Conservation (phyloP, 2,113 vertebrate genomes). For the Brachypteracias leptosomus region DNA sequence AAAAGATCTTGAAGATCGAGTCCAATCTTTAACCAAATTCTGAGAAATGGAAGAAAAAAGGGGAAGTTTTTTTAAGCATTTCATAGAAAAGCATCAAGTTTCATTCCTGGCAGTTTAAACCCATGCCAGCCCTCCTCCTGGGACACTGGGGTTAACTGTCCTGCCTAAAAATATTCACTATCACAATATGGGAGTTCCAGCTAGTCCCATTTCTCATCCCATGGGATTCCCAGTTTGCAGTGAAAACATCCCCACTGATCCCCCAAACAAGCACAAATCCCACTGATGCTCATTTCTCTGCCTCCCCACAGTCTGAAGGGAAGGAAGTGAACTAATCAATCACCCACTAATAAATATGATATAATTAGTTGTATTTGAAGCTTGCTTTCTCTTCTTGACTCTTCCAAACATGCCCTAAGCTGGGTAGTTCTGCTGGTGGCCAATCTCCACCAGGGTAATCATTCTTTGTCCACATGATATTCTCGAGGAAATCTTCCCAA, state of each 20-base stretch:
- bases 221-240: neutral
- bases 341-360: neutral
- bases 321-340: neutral
- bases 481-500: neutral
- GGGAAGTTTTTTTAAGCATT: neutral
- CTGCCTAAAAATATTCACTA: neutral
- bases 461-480: neutral
- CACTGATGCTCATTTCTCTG: neutral
- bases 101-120: neutral
- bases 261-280: neutral
- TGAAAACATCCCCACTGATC: neutral
- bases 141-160: neutral
- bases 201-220: neutral
- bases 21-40: neutral
- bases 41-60: neutral
- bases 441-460: rapidly evolving
- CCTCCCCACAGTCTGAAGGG: neutral
- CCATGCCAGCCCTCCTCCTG: neutral
- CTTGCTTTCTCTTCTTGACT: neutral
- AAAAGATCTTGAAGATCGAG: too few species aligned
- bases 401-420: neutral
- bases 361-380: neutral
- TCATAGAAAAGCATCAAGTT: rapidly evolving
- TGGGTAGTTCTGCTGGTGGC: neutral
- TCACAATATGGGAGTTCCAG: neutral